phyloP scores from a whole-genome alignment of 2,888 invertebrate species.

The Nemurella pictetii region DNA sequence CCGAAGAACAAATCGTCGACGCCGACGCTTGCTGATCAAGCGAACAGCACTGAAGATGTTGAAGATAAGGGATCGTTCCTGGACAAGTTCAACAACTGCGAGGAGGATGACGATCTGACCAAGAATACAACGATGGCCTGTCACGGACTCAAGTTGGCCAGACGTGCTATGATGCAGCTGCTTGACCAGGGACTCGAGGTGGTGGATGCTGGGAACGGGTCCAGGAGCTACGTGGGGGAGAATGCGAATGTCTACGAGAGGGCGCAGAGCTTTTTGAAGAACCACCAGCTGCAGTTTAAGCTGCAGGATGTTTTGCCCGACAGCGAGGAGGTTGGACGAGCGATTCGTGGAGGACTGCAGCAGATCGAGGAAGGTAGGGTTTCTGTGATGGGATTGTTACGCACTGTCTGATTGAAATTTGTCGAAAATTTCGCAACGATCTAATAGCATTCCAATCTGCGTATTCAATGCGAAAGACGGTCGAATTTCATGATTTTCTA shows the following conservation, averaged over 20 bases:
- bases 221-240: conserved; percentile 46
- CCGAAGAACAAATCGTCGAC: not conserved
- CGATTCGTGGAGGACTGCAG: not conserved
- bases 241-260: conserved; percentile 61
- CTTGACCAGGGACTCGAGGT: not conserved
- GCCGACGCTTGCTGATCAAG: not conserved
- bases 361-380: conserved; percentile 4
- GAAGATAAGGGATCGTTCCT: not conserved
- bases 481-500: too few species aligned
- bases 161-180: not conserved
- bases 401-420: too few species aligned
- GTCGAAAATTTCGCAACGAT: too few species aligned
- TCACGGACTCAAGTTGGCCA: not conserved
- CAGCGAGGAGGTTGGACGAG: conserved; percentile 49
- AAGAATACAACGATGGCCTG: conserved; percentile 5
- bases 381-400: too few species aligned
- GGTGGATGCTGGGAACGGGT: not conserved
- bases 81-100: not conserved
- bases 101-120: conserved; percentile 8
- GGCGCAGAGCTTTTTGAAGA: conserved; percentile 68
- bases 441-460: too few species aligned
- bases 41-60: not conserved
- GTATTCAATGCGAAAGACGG: too few species aligned
- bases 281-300: conserved; percentile 72
- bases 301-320: conserved; percentile 69